A percentile compares a stretch with the other conserved stretches of the same genome.
These are phyloP conservation scores for Halesus radiatus DNA, from an alignment of 1,140 invertebrate species.

Conservation along the genomic window DNA sequence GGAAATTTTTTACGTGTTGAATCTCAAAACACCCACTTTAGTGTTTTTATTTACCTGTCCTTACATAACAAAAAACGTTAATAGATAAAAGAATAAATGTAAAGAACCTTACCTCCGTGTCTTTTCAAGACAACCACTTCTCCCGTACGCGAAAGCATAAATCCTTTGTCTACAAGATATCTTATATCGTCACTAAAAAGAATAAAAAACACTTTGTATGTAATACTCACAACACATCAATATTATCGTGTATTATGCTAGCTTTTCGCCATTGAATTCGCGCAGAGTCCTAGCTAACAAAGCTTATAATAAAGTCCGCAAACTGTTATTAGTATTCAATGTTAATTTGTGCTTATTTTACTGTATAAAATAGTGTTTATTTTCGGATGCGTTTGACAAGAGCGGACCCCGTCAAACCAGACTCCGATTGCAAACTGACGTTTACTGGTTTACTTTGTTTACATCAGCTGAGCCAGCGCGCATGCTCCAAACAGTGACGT, in stretches of 20 bases:
- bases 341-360: background rate
- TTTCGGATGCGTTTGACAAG: background rate
- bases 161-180: constrained; percentile 44
- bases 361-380: background rate
- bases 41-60: background rate
- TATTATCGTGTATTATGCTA: background rate
- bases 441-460: constrained; percentile 43
- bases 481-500: constrained; percentile 27
- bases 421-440: constrained; percentile 40
- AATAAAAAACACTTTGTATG: constrained; percentile 37
- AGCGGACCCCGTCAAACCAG: background rate
- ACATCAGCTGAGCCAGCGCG: constrained; percentile 41
- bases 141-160: constrained; percentile 28
- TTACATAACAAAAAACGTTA: constrained; percentile 28
- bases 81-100: constrained; percentile 27
- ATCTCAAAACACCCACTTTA: background rate
- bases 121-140: constrained; percentile 16
- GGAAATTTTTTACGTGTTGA: constrained; percentile 5
- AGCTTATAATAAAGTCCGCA: background rate
- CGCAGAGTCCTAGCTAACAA: background rate
- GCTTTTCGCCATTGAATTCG: constrained; percentile 8
- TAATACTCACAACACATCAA: constrained; percentile 7
- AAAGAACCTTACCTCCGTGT: constrained; percentile 30
- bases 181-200: constrained; percentile 39
- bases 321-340: background rate